phyloP scores from a whole-genome alignment of 2,797 vertebrate species.

The Aulostomus chinensis region DNA sequence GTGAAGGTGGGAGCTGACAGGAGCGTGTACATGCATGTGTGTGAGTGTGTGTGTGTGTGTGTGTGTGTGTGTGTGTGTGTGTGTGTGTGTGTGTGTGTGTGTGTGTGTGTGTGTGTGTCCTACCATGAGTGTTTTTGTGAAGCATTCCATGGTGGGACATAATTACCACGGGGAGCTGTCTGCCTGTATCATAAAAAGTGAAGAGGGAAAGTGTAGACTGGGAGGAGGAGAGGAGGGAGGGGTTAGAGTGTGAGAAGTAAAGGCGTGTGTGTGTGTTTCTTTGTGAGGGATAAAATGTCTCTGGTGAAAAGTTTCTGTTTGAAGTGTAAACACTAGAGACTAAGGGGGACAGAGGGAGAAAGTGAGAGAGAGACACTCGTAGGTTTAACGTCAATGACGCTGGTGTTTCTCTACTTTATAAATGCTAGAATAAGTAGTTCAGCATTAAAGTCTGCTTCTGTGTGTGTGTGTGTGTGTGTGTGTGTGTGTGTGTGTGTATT shows the following conservation, averaged over 20 bases:
- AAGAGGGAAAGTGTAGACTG: conserved; percentile 19
- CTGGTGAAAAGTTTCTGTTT: conserved; percentile 3
- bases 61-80: neutral
- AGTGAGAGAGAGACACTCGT: no score
- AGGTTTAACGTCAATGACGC: no score
- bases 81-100: no score
- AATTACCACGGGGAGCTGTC: conserved; percentile 36
- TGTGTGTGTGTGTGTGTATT: neutral
- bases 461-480: no score
- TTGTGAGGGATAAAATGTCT: neutral
- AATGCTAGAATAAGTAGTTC: no score
- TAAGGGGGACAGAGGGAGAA: no score
- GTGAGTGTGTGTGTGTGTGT: neutral
- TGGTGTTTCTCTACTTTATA: no score
- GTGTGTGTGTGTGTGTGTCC: conserved; percentile 1
- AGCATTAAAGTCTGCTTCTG: conserved; percentile 1
- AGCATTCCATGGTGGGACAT: conserved; percentile 40
- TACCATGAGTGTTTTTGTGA: conserved; percentile 1
- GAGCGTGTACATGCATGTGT: conserved; percentile 1
- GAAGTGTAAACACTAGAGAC: no score
- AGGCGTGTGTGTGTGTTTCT: conserved; percentile 12
- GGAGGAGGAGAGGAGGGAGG: conserved; percentile 15
- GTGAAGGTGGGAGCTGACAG: conserved; percentile 31
- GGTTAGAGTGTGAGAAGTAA: conserved; percentile 19
- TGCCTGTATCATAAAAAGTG: no score